These are phyloP conservation scores for Axinella damicornis DNA, from an alignment of 37 sponge, comb jelly and placozoan genomes.

Conservation along the genomic window DNA sequence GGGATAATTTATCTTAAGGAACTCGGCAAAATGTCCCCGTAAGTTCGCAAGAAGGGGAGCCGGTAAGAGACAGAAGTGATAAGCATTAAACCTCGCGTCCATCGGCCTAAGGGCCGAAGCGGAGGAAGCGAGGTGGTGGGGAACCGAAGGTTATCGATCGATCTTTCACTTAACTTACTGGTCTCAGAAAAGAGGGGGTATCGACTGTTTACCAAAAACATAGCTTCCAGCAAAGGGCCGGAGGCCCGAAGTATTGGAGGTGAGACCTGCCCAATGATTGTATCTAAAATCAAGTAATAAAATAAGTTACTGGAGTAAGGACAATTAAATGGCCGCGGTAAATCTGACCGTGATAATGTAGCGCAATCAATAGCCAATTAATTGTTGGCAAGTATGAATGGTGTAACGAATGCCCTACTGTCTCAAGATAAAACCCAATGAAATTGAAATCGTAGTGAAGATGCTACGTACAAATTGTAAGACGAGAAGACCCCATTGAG, in stretches of 20 bases:
- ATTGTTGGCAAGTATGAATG: slow-evolving; percentile 96
- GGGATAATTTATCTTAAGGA: slow-evolving; percentile 90
- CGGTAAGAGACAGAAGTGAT: background rate
- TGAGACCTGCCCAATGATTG: slow-evolving; percentile 95
- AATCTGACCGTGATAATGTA: slow-evolving; percentile 96
- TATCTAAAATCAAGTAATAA: slow-evolving; percentile 73
- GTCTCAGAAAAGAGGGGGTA: slow-evolving; percentile 80
- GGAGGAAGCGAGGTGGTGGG: too few relatives aligned
- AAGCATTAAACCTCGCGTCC: too few relatives aligned
- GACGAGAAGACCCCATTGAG: slow-evolving; percentile 96
- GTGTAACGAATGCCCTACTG: slow-evolving; percentile 90
- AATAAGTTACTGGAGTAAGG: slow-evolving; percentile 67
- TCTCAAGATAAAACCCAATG: slow-evolving; percentile 93
- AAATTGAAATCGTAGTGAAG: slow-evolving; percentile 96
- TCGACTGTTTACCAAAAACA: slow-evolving; percentile 93
- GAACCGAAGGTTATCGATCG: too few relatives aligned
- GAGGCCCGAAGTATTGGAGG: slow-evolving; percentile 66
- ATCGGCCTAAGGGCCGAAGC: too few relatives aligned
- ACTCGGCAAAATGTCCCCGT: slow-evolving; percentile 88
- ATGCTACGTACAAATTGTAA: slow-evolving; percentile 92
- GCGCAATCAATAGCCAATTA: slow-evolving; percentile 96
- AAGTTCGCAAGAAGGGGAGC: slow-evolving; percentile 83
- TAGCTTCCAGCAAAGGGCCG: slow-evolving; percentile 74
- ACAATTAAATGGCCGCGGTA: slow-evolving; percentile 96
- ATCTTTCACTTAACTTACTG: slow-evolving; percentile 11